A percentile compares a stretch with the other conserved stretches of the same genome.
phyloP scores from a whole-genome alignment of 2,113 vertebrate genomes.

The Eleginops maclovinus region DNA sequence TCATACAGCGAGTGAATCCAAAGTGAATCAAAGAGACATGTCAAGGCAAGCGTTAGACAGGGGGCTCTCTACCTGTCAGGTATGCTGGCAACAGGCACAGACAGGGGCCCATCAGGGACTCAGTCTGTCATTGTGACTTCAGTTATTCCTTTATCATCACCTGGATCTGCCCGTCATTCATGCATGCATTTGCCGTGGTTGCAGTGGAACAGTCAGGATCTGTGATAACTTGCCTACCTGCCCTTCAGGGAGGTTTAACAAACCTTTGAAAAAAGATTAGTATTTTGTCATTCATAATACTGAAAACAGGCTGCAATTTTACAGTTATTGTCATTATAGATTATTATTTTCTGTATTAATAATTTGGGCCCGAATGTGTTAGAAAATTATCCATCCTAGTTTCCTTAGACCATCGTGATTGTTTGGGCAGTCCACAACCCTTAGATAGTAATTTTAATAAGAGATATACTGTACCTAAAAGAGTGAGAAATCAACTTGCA shows the following conservation, averaged over 20 bases:
- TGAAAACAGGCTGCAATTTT: background rate
- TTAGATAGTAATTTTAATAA: no score
- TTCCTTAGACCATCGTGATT: no score
- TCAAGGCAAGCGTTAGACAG: background rate
- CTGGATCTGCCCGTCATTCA: slow-evolving; percentile 11
- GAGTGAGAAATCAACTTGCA: no score
- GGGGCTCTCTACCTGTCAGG: slow-evolving; percentile 5
- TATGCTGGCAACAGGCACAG: slow-evolving; percentile 34
- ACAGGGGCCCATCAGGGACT: slow-evolving; percentile 23
- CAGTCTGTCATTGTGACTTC: slow-evolving; percentile 12
- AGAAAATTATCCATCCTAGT: background rate
- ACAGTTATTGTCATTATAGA: no score
- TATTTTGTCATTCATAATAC: no score
- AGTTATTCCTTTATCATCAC: slow-evolving; percentile 20
- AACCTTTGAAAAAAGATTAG: no score
- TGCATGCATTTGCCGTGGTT: background rate
- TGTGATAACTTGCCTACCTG: slow-evolving; percentile 18
- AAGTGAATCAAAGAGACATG: background rate
- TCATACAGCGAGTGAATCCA: background rate
- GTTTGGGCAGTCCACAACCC: no score
- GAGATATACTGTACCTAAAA: no score
- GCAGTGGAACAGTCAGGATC: slow-evolving; percentile 8
- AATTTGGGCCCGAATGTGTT: no score
- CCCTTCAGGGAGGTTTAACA: no score
- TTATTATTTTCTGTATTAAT: no score